Percentiles rank a stretch among this genome's conserved stretches.
Conservation (phyloP, 2,888 invertebrate genomes). For the Odontothrips loti region DNA sequence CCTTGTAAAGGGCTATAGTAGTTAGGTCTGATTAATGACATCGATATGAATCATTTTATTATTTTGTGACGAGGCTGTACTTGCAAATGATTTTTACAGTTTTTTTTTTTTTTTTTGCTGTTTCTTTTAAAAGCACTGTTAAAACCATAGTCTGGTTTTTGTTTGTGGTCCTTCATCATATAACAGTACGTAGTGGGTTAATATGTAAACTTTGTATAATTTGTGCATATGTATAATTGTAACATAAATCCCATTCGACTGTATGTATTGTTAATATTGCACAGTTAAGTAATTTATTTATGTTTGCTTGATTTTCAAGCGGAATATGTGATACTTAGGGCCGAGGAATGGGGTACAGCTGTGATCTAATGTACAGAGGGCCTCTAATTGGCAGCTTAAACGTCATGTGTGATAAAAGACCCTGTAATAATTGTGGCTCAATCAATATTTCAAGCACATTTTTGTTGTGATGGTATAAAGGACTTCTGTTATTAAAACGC, state of each 20-base stretch:
- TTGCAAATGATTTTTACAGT: neutral
- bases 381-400: neutral
- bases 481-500: too few species aligned
- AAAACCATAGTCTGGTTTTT: neutral
- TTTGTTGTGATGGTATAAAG: too few species aligned
- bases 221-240: neutral
- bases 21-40: neutral
- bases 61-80: too few species aligned
- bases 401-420: slow-evolving; percentile 20
- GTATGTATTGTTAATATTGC: neutral
- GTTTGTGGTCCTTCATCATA: neutral
- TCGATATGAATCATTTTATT: neutral
- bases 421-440: slow-evolving; percentile 23
- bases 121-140: neutral
- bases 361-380: slow-evolving; percentile 22
- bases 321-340: slow-evolving; percentile 14
- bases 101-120: neutral
- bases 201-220: neutral
- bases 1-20: neutral
- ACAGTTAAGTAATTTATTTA: slow-evolving; percentile 20
- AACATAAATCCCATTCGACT: neutral
- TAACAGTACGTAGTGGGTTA: neutral
- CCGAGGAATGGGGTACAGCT: slow-evolving; percentile 12
- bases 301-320: slow-evolving; percentile 5
- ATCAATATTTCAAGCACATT: neutral